phyloP scores from a whole-genome alignment of 2,797 vertebrate genomes.

The Crocidura indochinensis region DNA sequence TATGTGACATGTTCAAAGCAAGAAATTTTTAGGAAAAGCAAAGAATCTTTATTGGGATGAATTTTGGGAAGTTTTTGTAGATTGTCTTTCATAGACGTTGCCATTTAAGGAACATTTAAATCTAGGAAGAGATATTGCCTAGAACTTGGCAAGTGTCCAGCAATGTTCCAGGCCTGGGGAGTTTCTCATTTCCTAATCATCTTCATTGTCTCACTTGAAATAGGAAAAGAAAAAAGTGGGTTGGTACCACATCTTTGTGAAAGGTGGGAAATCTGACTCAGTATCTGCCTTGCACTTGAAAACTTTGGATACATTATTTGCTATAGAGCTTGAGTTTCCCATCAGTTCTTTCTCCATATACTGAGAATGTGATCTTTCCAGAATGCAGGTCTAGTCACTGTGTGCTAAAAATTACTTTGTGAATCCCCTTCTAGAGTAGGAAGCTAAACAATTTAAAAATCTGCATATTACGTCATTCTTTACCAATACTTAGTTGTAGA shows the following conservation, averaged over 20 bases:
- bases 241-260: neutral
- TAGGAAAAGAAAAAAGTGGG: neutral
- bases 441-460: neutral
- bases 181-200: neutral
- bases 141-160: neutral
- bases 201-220: neutral
- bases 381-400: neutral
- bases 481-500: no score
- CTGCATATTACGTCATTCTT: neutral
- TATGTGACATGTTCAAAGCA: neutral
- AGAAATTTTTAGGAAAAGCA: neutral
- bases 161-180: neutral
- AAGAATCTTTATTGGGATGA: neutral
- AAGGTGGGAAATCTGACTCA: neutral
- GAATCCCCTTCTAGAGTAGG: neutral
- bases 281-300: neutral
- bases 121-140: neutral
- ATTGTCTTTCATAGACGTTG: neutral
- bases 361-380: neutral
- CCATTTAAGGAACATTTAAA: neutral
- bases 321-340: no score
- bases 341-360: neutral
- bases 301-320: neutral
- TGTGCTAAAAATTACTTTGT: neutral
- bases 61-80: neutral